These are phyloP conservation scores for Amphiprion clarkii DNA, from an alignment of 2,797 vertebrate genomes.

Conservation along the genomic window DNA sequence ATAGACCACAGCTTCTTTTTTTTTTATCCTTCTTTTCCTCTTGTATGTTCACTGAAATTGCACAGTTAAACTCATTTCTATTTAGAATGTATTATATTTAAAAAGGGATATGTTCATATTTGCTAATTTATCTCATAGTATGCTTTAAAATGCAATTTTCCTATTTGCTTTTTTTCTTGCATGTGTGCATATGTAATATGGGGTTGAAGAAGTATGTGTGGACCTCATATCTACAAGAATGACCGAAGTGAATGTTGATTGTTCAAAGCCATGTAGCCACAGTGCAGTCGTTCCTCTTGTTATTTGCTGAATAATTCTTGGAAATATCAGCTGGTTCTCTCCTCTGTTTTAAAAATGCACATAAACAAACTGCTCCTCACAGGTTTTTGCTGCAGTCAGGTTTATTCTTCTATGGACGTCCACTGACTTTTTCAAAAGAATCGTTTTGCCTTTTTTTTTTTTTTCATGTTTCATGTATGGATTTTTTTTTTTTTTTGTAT, in stretches of 20 bases:
- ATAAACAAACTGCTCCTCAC: conserved; percentile 51
- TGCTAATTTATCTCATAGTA: conserved; percentile 68
- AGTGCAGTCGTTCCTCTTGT: conserved; percentile 41
- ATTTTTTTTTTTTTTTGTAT: conserved; percentile 24
- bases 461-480: conserved; percentile 19
- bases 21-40: conserved; percentile 25
- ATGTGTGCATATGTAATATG: conserved; percentile 56
- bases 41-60: conserved; percentile 64
- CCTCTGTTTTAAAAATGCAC: conserved; percentile 53
- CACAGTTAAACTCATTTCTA: conserved; percentile 70
- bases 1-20: conserved; percentile 58
- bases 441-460: conserved; percentile 52
- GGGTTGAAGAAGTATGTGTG: conserved; percentile 28
- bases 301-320: conserved; percentile 39
- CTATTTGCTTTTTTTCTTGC: conserved; percentile 55
- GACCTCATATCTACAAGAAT: conserved; percentile 39
- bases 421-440: conserved; percentile 43
- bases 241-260: conserved; percentile 81
- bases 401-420: conserved; percentile 30
- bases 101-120: conserved; percentile 76
- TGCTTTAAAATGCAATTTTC: conserved; percentile 70
- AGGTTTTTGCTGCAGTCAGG: conserved; percentile 31
- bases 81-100: conserved; percentile 77
- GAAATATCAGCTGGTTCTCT: conserved; percentile 62
- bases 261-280: conserved; percentile 71